phyloP scores from a whole-genome alignment of 2,113 vertebrate genomes.

The Nasalis larvatus region DNA sequence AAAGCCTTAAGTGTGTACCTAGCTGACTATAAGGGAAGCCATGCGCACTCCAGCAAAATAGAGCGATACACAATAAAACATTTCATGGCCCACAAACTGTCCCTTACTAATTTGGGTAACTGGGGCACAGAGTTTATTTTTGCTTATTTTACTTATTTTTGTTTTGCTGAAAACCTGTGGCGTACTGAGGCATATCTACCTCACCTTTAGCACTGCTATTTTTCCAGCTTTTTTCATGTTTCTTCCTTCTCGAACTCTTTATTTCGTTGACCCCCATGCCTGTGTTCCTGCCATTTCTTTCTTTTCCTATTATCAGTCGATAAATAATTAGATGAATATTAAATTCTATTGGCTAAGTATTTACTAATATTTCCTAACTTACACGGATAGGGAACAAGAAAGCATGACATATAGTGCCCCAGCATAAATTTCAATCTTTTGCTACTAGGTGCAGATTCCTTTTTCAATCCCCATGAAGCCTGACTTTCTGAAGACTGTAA shows the following conservation, averaged over 20 bases:
- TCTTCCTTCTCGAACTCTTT: background rate
- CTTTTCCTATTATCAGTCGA: background rate
- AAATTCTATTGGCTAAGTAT: background rate
- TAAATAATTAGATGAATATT: slow-evolving; percentile 15
- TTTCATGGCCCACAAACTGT: slow-evolving; percentile 59
- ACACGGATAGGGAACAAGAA: background rate
- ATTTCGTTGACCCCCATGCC: background rate
- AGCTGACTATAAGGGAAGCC: slow-evolving; percentile 57
- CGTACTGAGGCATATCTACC: background rate
- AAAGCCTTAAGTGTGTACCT: slow-evolving; percentile 45
- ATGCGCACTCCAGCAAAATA: slow-evolving; percentile 52
- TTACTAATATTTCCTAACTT: slow-evolving; percentile 12
- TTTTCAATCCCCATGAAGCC: background rate
- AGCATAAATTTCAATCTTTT: slow-evolving; percentile 18
- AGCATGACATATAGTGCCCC: background rate
- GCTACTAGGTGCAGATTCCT: background rate
- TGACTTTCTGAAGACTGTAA: slow-evolving; percentile 24
- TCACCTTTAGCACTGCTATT: background rate
- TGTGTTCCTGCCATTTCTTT: background rate
- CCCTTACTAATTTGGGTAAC: slow-evolving; percentile 61
- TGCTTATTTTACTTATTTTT: slow-evolving; percentile 50
- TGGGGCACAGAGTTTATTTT: slow-evolving; percentile 43
- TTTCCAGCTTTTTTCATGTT: background rate
- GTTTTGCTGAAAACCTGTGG: background rate
- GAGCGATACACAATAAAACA: slow-evolving; percentile 21